Percentiles rank a stretch among this genome's conserved stretches.
Conservation (phyloP, 2,888 invertebrate genomes). For the Drosophila meridionalis region DNA sequence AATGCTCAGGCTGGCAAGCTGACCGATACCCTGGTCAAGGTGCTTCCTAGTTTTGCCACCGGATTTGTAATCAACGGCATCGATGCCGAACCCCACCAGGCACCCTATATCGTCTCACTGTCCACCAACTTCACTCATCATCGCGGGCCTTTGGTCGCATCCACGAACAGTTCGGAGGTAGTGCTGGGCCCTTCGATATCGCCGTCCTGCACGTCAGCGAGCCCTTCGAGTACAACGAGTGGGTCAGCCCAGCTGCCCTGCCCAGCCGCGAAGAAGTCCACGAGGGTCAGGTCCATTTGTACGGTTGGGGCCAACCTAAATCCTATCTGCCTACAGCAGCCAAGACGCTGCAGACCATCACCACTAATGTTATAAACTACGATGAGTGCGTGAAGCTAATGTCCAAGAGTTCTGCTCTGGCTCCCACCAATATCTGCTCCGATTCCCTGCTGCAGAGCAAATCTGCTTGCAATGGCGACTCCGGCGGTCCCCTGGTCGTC, state of each 20-base stretch:
- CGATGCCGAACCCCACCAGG: conserved; percentile 83
- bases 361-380: conserved; percentile 75
- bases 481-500: conserved; percentile 82
- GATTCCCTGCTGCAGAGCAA: conserved; percentile 83
- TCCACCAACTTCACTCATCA: conserved; percentile 57
- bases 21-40: conserved; percentile 52
- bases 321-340: conserved; percentile 55
- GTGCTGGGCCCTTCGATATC: conserved; percentile 86
- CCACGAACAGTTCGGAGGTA: conserved; percentile 81
- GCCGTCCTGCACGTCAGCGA: conserved; percentile 85
- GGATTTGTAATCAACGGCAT: conserved; percentile 82
- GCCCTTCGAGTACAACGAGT: conserved; percentile 76
- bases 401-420: conserved; percentile 71
- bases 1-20: conserved; percentile 67
- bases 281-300: conserved; percentile 80
- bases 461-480: conserved; percentile 85
- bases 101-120: conserved; percentile 85
- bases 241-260: conserved; percentile 82
- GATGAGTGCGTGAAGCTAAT: conserved; percentile 62
- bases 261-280: conserved; percentile 77
- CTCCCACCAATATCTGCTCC: conserved; percentile 84
- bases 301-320: conserved; percentile 85
- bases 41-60: conserved; percentile 75
- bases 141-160: conserved; percentile 71
- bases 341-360: conserved; percentile 78